These are phyloP conservation scores for Nannospalax galili DNA, from an alignment of 2,113 vertebrate species.

Conservation along the genomic window DNA sequence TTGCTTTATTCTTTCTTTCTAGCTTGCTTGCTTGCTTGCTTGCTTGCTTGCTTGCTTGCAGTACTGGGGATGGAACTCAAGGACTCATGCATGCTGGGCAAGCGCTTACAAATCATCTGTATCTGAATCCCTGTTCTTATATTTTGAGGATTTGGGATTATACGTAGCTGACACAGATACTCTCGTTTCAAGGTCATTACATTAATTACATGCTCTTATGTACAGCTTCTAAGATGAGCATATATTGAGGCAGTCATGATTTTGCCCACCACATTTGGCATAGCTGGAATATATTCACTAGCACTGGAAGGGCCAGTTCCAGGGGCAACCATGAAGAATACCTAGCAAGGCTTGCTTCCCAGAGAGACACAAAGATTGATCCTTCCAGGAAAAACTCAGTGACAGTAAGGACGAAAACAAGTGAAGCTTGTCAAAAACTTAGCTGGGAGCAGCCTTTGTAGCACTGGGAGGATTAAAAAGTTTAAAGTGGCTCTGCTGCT, in stretches of 20 bases:
- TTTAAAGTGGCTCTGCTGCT: background rate
- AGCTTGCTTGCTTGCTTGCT: no score
- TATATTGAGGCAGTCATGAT: background rate
- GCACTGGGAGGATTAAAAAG: background rate
- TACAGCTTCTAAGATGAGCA: background rate
- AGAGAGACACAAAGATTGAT: background rate
- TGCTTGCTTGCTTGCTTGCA: no score
- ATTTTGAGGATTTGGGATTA: background rate
- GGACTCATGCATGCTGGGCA: background rate
- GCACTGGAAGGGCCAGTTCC: background rate
- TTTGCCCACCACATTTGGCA: background rate
- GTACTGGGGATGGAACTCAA: background rate
- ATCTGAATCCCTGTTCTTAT: background rate
- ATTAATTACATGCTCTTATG: background rate
- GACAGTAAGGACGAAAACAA: background rate
- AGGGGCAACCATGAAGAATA: background rate
- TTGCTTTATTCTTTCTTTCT: no score
- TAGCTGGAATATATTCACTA: background rate
- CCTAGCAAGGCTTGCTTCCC: background rate
- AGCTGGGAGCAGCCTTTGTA: background rate
- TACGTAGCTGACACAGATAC: background rate
- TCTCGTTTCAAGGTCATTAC: background rate
- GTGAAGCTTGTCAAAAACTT: background rate
- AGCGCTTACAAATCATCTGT: background rate
- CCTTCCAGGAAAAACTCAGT: background rate